These are phyloP conservation scores for Drosophila nannoptera DNA, from an alignment of 1,140 invertebrate species.

Conservation along the genomic window DNA sequence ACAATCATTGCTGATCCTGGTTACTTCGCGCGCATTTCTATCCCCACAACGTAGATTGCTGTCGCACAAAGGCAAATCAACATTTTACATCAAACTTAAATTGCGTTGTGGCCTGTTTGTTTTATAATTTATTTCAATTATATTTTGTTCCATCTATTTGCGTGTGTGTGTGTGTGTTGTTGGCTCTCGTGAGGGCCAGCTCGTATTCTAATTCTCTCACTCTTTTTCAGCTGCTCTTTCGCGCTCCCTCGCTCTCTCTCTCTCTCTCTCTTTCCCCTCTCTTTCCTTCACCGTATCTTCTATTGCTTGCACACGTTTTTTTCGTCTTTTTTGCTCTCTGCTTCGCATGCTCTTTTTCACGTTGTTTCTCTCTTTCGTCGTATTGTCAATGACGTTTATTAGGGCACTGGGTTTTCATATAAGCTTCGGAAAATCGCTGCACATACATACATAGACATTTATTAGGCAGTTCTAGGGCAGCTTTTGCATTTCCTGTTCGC, in stretches of 20 bases:
- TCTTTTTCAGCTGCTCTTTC: slow-evolving; percentile 6
- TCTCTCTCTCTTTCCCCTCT: slow-evolving; percentile 21
- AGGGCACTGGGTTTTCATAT: slow-evolving; percentile 77
- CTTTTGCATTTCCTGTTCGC: slow-evolving; percentile 70
- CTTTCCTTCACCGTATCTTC: slow-evolving; percentile 1
- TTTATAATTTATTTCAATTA: slow-evolving; percentile 43
- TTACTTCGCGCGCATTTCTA: slow-evolving; percentile 54
- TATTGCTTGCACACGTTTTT: neutral
- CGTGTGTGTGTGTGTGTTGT: neutral
- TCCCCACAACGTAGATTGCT: slow-evolving; percentile 32
- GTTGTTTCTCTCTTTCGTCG: slow-evolving; percentile 3
- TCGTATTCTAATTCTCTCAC: slow-evolving; percentile 9
- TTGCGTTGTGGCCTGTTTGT: slow-evolving; percentile 31
- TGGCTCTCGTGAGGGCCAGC: slow-evolving; percentile 2
- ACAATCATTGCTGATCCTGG: slow-evolving; percentile 18
- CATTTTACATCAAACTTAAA: slow-evolving; percentile 34
- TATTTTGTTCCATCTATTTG: slow-evolving; percentile 28
- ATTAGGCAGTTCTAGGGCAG: slow-evolving; percentile 60
- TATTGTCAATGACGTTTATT: slow-evolving; percentile 52
- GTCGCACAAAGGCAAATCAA: neutral
- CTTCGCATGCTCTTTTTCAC: slow-evolving; percentile 7
- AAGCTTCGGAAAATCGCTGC: slow-evolving; percentile 68
- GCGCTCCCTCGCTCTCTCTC: neutral
- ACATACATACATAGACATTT: slow-evolving; percentile 18
- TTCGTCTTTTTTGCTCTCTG: slow-evolving; percentile 18